A percentile compares a stretch with the other conserved stretches of the same genome.
phyloP scores from a whole-genome alignment of 2,113 vertebrate species.

The Origma solitaria region DNA sequence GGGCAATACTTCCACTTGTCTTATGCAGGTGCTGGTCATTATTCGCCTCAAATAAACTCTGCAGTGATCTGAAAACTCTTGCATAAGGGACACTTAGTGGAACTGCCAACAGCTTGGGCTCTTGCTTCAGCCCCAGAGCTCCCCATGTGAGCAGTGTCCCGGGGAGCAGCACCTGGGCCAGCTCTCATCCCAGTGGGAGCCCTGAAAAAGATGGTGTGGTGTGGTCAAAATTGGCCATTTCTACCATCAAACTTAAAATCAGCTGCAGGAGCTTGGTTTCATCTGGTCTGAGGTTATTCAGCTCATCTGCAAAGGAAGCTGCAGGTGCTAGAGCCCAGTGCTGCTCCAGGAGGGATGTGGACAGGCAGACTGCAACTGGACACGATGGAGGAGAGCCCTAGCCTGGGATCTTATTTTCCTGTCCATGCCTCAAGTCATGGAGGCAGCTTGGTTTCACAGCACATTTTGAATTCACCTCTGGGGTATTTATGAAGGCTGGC shows the following conservation, averaged over 20 bases:
- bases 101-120: background rate
- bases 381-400: background rate
- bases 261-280: background rate
- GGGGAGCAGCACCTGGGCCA: background rate
- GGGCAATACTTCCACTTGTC: background rate
- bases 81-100: background rate
- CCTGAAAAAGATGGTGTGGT: background rate
- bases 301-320: background rate
- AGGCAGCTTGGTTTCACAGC: background rate
- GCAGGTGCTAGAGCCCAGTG: background rate
- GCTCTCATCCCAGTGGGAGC: background rate
- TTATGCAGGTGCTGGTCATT: background rate
- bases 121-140: background rate
- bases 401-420: background rate
- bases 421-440: background rate
- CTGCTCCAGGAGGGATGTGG: background rate
- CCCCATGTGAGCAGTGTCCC: rapidly evolving
- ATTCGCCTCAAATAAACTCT: background rate
- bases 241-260: background rate
- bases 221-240: background rate
- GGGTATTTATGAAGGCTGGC: background rate
- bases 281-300: background rate
- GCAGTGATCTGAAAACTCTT: background rate
- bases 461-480: background rate
- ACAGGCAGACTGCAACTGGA: background rate